Evolutionary conservation across 2,797 vertebrate genomes (phyloP), one percentile per base, ranked within the genome.

Genomic region (Chromis chromis): DNA sequence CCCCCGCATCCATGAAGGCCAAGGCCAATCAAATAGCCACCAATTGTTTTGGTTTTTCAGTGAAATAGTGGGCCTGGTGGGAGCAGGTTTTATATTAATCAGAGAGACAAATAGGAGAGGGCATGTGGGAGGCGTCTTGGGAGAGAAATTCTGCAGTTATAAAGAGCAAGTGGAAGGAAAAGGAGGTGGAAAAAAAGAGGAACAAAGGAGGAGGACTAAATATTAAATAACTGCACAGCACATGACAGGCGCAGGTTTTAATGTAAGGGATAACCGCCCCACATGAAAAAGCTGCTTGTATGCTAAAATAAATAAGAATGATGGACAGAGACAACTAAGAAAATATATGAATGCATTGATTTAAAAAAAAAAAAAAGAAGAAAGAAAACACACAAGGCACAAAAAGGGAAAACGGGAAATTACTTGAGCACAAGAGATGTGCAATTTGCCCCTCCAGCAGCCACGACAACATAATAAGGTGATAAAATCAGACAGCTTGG

Each of bases 21-120:
- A 86, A 86, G 86, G 85, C 79, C 83, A 89, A 88, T 93, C 85
- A 93, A 91, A 92, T 81, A 85, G 78, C 74, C 80, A 89, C 86
- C 90, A 90, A 84, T 90, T 91, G 88, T 89, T 88, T 91, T 78
- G 82, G 74, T 77, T 91, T 86, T 89, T 59, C 74, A 10, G 70
- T 67, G 70, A 83, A 89, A 87, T 78, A 62, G 74, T 83, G 76
- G 65, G 76, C 76, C 87, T 88, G 71, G 55, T 25, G 83, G 88
- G 89, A 82, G 67, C 67, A 70, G 81, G 81, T 85, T 87, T 89
- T 79, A 85, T 86, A 91, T 91, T 89, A 91, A 92, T 91, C 88
- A 90, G 82, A 72, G 76, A 91, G 81, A 89, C 79, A 87, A 88
- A 91, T 87, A 75, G 83, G 67, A 70, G 58, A 83, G 77, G 64